Evolutionary conservation across 1,140 invertebrate species (phyloP).

Genomic region (Eupeodes corollae): DNA sequence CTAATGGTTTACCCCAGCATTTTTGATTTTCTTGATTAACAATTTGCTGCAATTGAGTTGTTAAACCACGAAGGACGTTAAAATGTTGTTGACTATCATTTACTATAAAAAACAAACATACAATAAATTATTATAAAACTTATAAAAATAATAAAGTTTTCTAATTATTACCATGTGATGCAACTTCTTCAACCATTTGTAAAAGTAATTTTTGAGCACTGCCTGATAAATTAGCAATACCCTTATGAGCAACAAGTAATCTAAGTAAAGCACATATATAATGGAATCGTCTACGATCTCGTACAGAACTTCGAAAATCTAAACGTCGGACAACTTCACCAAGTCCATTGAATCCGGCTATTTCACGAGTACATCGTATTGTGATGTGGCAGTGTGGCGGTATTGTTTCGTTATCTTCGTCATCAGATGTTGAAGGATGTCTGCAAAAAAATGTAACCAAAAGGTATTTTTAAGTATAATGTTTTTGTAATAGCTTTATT

Average conservation of each 20-base stretch:
- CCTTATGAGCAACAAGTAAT: constrained; percentile 73
- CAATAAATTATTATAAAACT: neutral
- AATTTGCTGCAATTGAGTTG: constrained; percentile 61
- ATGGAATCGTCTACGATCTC: constrained; percentile 87
- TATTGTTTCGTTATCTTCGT: constrained; percentile 41
- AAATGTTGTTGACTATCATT: constrained; percentile 80
- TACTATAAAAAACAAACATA: constrained; percentile 43
- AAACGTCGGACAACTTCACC: constrained; percentile 88
- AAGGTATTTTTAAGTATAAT: no score
- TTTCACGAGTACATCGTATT: constrained; percentile 83
- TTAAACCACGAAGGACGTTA: constrained; percentile 63
- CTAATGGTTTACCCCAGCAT: constrained; percentile 79
- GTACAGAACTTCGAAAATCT: constrained; percentile 88
- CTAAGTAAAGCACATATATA: constrained; percentile 90
- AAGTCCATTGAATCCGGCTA: constrained; percentile 87
- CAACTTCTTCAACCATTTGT: constrained; percentile 87
- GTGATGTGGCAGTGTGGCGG: constrained; percentile 89
- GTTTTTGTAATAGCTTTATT: no score
- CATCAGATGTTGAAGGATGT: constrained; percentile 7
- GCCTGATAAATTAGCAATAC: constrained; percentile 71
- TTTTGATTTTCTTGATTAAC: constrained; percentile 49
- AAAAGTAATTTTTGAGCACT: constrained; percentile 87
- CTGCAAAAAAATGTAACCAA: no score
- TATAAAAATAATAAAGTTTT: neutral
- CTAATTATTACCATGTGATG: constrained; percentile 60